Evolutionary conservation across 2,113 vertebrate species (phyloP), one percentile per base, ranked within the genome.

Genomic region (Catharus bicknelli): DNA sequence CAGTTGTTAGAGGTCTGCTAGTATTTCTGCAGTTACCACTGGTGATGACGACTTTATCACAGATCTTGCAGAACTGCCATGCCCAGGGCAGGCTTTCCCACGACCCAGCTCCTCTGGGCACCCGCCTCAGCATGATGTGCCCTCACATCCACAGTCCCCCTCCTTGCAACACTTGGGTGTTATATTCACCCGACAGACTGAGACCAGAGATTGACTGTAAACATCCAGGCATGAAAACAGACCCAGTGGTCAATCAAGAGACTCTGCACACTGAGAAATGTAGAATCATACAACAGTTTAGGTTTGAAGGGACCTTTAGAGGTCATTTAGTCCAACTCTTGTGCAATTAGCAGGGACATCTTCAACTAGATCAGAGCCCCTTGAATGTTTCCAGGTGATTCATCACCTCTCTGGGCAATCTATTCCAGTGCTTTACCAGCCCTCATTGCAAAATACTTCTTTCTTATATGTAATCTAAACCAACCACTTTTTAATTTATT

Each of bases 101-200:
- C 0, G 0, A 73, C 18, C 42, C 51, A 29, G 26, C 40, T 93
- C 58, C 67, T 64, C 12, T 1, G 78, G 58, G 45, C 25, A 29
- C 14, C 23, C 0, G 0, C n/a, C 62, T 88, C 42, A 25, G 42
- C 10, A 3, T 1, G 16, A 70, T 27, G 45, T 61, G 48, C 62
- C 50, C 67, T 87, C 78, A 82, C 48, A 90, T 38, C 62, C 66
- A 13, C 11, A 59, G 57, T 14, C 4, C 20, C 32, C 2, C 25
- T 63, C 26, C 61, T 50, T 59, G 42, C 36, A 78, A 10, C 1
- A 10, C n/a, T n/a, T 6, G 34, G 32, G 76, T n/a, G 59, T 50
- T 75, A 57, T 2, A 48, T 75, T 50, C 38, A 25, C 40, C 2
- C 1, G 42, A 27, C 22, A 77, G 32, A 34, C 55, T 2, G n/a